These are phyloP conservation scores for Calonectris borealis DNA, from an alignment of 2,113 vertebrate species.

Conservation along the genomic window DNA sequence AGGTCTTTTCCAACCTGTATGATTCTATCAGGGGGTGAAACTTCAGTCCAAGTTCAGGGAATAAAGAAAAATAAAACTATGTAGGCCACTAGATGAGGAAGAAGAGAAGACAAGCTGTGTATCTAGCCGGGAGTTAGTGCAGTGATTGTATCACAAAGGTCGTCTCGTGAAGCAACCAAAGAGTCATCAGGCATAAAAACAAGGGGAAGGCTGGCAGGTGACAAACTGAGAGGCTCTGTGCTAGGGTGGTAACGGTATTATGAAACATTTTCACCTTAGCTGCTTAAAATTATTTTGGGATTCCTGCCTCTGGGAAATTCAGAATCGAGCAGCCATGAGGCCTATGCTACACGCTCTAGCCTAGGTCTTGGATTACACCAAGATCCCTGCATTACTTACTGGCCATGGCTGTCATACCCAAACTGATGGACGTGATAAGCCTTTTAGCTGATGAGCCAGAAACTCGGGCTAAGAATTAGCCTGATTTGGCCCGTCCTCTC, in stretches of 20 bases:
- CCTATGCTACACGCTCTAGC: accelerated
- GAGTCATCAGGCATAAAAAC: too few species aligned
- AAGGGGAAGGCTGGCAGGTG: not conserved
- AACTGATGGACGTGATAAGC: accelerated
- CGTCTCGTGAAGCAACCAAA: not conserved
- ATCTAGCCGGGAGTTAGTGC: not conserved
- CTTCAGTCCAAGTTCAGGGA: accelerated
- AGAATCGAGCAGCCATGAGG: not conserved
- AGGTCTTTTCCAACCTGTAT: too few species aligned
- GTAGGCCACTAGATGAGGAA: not conserved
- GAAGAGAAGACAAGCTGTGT: not conserved
- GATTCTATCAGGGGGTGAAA: not conserved
- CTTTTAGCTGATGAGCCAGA: not conserved
- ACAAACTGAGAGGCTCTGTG: accelerated
- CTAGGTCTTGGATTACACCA: accelerated
- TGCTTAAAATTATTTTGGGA: too few species aligned
- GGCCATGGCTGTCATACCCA: accelerated
- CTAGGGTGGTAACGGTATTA: accelerated
- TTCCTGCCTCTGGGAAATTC: not conserved
- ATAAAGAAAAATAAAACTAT: not conserved
- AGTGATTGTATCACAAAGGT: not conserved
- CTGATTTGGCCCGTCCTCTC: not conserved
- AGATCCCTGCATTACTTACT: accelerated
- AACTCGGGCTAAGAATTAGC: accelerated
- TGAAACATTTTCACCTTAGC: not conserved